Conservation (phyloP, 2,888 invertebrate genomes). For the Dicranocentrus wangi region DNA sequence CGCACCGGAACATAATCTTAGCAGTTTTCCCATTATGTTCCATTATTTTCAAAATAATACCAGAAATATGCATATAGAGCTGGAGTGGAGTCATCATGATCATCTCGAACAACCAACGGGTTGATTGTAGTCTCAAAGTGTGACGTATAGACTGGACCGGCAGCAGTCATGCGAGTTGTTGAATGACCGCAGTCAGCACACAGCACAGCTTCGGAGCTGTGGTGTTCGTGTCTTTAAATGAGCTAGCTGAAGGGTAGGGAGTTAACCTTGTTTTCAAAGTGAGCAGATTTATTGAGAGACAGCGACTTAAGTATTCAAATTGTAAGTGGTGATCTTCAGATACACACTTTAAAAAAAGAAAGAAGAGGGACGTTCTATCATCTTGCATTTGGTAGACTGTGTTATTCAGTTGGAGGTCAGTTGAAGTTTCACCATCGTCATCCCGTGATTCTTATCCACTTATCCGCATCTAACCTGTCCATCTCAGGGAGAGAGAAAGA, state of each 20-base stretch:
- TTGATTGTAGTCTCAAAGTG: too few species aligned
- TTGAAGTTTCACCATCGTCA: conserved; percentile 11
- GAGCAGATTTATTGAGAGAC: conserved; percentile 71
- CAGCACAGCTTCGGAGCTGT: neutral
- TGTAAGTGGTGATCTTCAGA: conserved; percentile 36
- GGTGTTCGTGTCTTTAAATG: neutral
- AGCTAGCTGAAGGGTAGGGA: conserved; percentile 69
- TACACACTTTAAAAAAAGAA: conserved; percentile 51
- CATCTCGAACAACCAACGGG: too few species aligned
- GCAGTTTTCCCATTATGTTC: too few species aligned
- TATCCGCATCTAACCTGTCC: conserved; percentile 9
- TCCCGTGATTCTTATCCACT: conserved; percentile 7
- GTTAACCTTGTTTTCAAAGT: conserved; percentile 68
- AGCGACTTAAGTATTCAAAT: conserved; percentile 35
- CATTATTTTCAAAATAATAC: too few species aligned
- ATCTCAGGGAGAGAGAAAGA: too few species aligned
- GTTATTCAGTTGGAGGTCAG: neutral
- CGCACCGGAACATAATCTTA: too few species aligned
- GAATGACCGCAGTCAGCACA: conserved; percentile 16
- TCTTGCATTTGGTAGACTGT: neutral
- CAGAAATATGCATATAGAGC: too few species aligned
- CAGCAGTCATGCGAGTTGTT: conserved; percentile 21
- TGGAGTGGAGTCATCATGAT: too few species aligned
- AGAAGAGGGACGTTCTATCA: too few species aligned
- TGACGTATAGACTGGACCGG: conserved; percentile 16